Percentiles rank a stretch among this genome's conserved stretches.
These are phyloP conservation scores for Pocota personata DNA, from an alignment of 2,888 invertebrate species.

Conservation along the genomic window DNA sequence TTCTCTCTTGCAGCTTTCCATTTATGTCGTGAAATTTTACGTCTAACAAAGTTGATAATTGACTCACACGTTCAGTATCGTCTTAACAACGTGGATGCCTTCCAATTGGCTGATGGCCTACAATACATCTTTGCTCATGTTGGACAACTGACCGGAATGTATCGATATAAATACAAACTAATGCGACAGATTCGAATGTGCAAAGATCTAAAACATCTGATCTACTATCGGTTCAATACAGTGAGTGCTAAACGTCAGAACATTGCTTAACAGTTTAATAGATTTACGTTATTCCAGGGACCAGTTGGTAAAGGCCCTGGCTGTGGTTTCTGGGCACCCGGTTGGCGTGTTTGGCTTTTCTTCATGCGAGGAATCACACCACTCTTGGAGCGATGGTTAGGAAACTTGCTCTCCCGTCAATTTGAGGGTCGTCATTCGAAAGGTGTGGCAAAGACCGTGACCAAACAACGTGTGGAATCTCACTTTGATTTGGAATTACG, in stretches of 20 bases:
- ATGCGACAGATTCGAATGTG: constrained; percentile 99
- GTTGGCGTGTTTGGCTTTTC: constrained; percentile 99
- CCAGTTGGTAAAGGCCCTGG: constrained; percentile 99
- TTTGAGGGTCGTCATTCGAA: constrained; percentile 99
- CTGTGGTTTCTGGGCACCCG: constrained; percentile 99
- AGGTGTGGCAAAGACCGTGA: constrained; percentile 99
- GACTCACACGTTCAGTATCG: constrained; percentile 99
- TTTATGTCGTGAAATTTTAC: constrained; percentile 98
- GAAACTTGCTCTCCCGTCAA: constrained; percentile 98
- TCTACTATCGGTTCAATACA: constrained; percentile 99
- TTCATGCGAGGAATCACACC: constrained; percentile 99
- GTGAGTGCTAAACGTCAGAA: constrained; percentile 84
- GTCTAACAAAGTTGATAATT: constrained; percentile 98
- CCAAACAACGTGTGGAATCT: constrained; percentile 99
- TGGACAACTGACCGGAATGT: constrained; percentile 99
- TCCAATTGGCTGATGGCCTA: constrained; percentile 98
- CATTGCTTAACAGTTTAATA: constrained; percentile 9
- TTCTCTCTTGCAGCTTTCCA: constrained; percentile 91
- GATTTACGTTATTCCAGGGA: constrained; percentile 84
- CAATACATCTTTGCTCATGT: constrained; percentile 99
- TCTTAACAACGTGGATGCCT: constrained; percentile 99
- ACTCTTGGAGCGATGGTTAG: constrained; percentile 98
- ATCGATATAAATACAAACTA: constrained; percentile 98
- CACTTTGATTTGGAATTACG: constrained; percentile 99
- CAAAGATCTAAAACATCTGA: constrained; percentile 99